Evolutionary conservation across 2,797 vertebrate species (phyloP).

Genomic region (Chloroceryle inda): DNA sequence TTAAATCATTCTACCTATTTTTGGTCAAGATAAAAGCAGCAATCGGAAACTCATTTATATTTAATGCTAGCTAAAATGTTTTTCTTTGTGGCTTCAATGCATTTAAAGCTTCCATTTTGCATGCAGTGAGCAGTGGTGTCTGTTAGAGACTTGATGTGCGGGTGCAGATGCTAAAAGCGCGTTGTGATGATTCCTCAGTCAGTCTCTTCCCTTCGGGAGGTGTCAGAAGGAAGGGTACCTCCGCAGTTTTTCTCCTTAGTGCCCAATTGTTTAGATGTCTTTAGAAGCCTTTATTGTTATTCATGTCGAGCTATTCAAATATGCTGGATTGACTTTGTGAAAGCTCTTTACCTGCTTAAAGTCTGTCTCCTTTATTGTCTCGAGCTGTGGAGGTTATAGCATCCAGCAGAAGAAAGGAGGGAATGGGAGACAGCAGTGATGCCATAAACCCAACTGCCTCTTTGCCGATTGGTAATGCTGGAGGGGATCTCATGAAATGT

Average conservation of each 20-base stretch:
- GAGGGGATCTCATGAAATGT: constrained; percentile 4
- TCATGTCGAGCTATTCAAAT: neutral
- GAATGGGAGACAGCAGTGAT: neutral
- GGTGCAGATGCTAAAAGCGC: neutral
- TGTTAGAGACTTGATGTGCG: neutral
- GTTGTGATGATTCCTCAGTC: neutral
- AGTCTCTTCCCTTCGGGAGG: neutral
- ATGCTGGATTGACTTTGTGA: neutral
- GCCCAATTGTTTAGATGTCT: constrained; percentile 3
- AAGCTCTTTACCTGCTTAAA: constrained; percentile 19
- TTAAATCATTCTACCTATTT: constrained; percentile 20
- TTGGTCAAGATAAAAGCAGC: constrained; percentile 29
- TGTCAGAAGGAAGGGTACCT: constrained; percentile 1
- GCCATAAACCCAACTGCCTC: constrained; percentile 15
- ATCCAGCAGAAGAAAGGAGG: neutral
- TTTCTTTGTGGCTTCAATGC: constrained; percentile 26
- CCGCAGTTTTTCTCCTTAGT: neutral
- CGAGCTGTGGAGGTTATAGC: neutral
- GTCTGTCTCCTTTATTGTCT: neutral
- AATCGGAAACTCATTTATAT: constrained; percentile 31
- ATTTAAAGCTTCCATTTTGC: neutral
- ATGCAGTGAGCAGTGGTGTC: neutral
- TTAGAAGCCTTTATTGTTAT: constrained; percentile 5
- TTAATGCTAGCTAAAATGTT: constrained; percentile 18
- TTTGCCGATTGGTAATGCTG: neutral